A percentile compares a stretch with the other conserved stretches of the same genome.
Conservation (phyloP, 2,113 vertebrate species). For the Tursiops truncatus region DNA sequence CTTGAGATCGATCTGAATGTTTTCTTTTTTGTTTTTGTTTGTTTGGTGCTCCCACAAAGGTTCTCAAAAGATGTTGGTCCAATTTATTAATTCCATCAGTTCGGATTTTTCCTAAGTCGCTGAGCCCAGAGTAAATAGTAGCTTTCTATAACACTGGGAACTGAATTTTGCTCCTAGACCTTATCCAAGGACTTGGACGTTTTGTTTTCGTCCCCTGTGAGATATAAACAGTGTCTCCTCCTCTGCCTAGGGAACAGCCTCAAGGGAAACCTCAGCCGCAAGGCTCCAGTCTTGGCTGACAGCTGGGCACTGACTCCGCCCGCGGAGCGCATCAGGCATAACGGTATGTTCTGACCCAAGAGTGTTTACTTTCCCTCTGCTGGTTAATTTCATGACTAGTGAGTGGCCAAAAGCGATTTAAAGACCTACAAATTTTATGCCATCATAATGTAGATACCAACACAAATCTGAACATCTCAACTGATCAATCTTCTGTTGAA, state of each 20-base stretch:
- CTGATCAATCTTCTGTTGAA: neutral
- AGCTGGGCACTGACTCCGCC: neutral
- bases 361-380: neutral
- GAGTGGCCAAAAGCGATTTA: neutral
- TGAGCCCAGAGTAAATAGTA: neutral
- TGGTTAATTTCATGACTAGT: neutral
- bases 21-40: neutral
- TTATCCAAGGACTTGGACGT: neutral
- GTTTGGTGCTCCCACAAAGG: neutral
- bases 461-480: neutral
- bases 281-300: neutral
- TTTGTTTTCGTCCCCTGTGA: constrained; percentile 42
- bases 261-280: neutral
- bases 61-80: neutral
- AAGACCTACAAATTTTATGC: neutral
- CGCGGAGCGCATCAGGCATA: neutral
- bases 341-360: neutral
- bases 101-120: neutral
- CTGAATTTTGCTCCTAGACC: neutral
- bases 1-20: neutral
- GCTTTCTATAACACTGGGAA: neutral
- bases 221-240: constrained; percentile 26
- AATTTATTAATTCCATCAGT: neutral
- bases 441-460: neutral
- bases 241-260: neutral